Base-by-base conservation (phyloP, 1,140 invertebrate genomes). In the Drosophila kanapiae region DNA sequence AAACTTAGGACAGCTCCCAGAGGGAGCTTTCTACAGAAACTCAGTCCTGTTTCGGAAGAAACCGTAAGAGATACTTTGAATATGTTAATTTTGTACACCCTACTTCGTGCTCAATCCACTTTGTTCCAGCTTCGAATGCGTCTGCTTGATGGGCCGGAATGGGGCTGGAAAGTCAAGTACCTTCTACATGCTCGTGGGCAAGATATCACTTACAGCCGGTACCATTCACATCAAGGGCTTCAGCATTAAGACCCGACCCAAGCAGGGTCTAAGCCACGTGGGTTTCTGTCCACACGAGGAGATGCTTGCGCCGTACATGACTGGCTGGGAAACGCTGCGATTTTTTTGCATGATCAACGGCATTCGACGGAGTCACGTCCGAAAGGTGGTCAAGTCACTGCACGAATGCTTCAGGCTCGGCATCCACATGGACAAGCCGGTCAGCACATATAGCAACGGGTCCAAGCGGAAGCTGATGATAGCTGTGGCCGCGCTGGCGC, bases 91-190 rank as follows among this genome's bases (percentile, higher is more conserved):
- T n/a, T n/a, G n/a, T n/a, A n/a, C n/a, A n/a, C n/a, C n/a, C n/a
- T 23, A 23, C 23, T 23, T 23, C 3, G 23, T 23, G 23, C 23
- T 23, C 23, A 23, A 23, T 23, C n/a, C n/a, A n/a, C n/a, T 16
- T 31, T 27, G 8, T 60, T 2, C 0, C 40, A 85, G 82, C 2
- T 65, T 95, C 18, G 95, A 97, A 93, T 98, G 97, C 91, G 97
- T 98, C 93, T 97, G 97, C 5, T 93, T 98, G 23, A 86, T 97
- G 6, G 97, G 97, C 6, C 93, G 96, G 0, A 95, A 95, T 68
- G 97, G 98, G 0, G 97, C 98, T 7, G 98, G 98, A 2, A 98
- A 98, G 93, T 97, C 97, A 11, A 96, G 96, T 11, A 97, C 96
- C 10, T 98, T 98, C 79, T 95, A 95, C 75, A 96, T 96, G 95